Evolutionary conservation across 2,888 invertebrate genomes (phyloP).

Genomic region (Glomeris marginata): DNA sequence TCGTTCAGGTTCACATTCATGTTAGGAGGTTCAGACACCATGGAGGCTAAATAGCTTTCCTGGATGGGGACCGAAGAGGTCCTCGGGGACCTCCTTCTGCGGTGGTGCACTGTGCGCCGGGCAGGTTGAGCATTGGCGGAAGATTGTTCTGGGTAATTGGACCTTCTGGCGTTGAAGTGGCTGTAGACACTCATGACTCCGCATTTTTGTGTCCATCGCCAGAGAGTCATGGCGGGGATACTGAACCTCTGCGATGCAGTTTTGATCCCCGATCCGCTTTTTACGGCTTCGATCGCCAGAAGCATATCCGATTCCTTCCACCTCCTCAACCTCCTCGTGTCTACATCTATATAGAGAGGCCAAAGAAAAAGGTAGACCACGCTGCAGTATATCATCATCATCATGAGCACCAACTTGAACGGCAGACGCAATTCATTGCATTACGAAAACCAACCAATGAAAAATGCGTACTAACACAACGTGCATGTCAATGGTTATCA

Average conservation of each 20-base stretch:
- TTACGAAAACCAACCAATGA: not conserved
- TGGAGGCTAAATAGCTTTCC: too few relatives aligned
- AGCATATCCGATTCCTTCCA: conserved; percentile 12
- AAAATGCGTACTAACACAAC: not conserved
- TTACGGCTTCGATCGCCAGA: conserved; percentile 14
- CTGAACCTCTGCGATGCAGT: conserved; percentile 27
- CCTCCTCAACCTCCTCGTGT: conserved; percentile 1
- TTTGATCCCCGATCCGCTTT: conserved; percentile 22
- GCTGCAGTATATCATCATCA: not conserved
- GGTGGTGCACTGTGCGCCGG: too few relatives aligned
- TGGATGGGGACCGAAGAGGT: too few relatives aligned
- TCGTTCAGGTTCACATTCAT: too few relatives aligned
- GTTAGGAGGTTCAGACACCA: too few relatives aligned
- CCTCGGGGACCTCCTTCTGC: too few relatives aligned
- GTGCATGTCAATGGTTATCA: too few relatives aligned
- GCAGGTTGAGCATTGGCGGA: too few relatives aligned
- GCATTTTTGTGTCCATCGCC: conserved; percentile 24
- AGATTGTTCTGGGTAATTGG: too few relatives aligned
- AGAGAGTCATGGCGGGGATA: conserved; percentile 30
- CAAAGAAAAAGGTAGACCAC: not conserved
- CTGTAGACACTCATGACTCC: conserved; percentile 14
- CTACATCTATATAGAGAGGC: conserved; percentile 3
- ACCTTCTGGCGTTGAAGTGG: not conserved
- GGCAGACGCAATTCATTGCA: too few relatives aligned
- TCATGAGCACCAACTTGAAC: not conserved